Evolutionary conservation across 2,797 vertebrate species (phyloP), one percentile per base, ranked within the genome.

Genomic region (Hippocampus kuda): DNA sequence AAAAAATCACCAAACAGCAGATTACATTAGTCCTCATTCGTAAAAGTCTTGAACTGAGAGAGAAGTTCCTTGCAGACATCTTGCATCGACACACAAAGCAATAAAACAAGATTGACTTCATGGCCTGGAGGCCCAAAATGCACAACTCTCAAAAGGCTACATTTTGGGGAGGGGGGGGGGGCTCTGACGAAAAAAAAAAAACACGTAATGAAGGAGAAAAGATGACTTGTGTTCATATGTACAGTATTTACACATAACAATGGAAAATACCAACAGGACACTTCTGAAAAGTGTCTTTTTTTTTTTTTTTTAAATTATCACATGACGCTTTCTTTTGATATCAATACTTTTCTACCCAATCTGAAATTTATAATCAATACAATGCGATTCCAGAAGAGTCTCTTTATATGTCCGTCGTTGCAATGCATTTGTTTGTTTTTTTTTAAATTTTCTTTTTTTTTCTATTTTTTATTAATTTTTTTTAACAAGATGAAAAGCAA

Each of bases 211-310:
- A 68, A 9, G 42, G 15, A 20, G 26, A 30, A 27, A 48, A 10
- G 72, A 74, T 68, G 70, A 70, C 30, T 34, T 82, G 89, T 84
- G 83, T 85, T 84, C 1, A 38, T 38, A 38, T 70, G 72, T 79
- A 90, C 63, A 65, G 22, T 94, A 93, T 95, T 96, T 92, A 95
- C 83, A 91, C 84, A 90, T 84, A 91, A 94, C 86, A 88, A 92
- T 91, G 85, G 88, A 92, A 93, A 92, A 83, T 92, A 57, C 6
- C 51, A 67, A 24, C 4, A 41, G 30, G 16, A 53, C 11, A 24
- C 42, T 15, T 56, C 11, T 54, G 3, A 34, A 27, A 27, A 20
- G 9, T 49, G 20, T 34, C 67, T 87, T 91, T 48, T 68, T 66
- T 72, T 74, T 7, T 7, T 38, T 38, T 38, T 81, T 81, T 76